Base-by-base conservation (phyloP, 2,797 vertebrate species). In the Leptodactylus fallax region DNA sequence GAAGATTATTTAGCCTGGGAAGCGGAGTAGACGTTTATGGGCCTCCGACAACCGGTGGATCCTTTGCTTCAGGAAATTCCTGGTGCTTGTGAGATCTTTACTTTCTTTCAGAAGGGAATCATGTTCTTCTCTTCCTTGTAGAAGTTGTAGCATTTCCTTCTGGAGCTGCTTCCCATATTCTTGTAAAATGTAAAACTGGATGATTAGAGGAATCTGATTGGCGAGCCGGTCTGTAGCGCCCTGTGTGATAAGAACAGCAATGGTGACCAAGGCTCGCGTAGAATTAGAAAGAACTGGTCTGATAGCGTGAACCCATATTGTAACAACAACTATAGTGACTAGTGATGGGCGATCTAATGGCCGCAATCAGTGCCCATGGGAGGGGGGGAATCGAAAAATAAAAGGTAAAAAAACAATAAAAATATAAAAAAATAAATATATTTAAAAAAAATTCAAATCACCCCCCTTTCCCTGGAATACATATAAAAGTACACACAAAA, bases 201-300 rank as follows among this genome's bases (percentile, higher is more conserved):
- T 95, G 91, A 97, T 94, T 83, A 97, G 88, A 0, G 97, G 97
- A 84, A 98, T 91, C 91, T 97, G 97, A 89, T 95, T 96, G 63
- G 95, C 91, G 76, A 98, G 93, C 81, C 96, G 96, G 47, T 92
- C 91, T 45, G 91, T 90, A 16, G 92, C 79, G 0, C 79, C 79
- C 79, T 81, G 79, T 49, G 60, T 13, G 6, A 65, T 27, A 65
- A 81, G 36, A 23, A 23, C 17, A 47, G 16, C 36, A 49, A 13
- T 25, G 19, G 13, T 65, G 58, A 49, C 47, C 47, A 53, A 23
- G 12, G 23, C 11, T 53, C 2, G 36, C 36, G 36, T 4, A 36
- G 4, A 36, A 36, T 36, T 36, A 1, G 2, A 36, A 36, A 4
- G 36, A 36, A 36, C 36, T 36, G 4, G 36, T 36, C 36, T 36